Conservation (phyloP, 2,113 vertebrate genomes). For the Mustela lutreola region DNA sequence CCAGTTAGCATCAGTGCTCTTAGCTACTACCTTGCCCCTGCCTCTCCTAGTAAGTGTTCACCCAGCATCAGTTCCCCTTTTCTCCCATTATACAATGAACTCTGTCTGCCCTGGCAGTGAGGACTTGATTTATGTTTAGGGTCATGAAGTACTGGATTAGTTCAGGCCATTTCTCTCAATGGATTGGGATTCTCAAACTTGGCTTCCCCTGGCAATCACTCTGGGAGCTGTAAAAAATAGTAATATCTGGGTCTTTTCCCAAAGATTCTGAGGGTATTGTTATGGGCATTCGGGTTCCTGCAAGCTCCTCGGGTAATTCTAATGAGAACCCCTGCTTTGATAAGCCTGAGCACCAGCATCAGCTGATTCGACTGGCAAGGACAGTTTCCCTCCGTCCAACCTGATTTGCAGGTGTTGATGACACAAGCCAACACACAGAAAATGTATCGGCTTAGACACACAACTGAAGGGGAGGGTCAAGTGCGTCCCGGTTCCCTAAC, state of each 20-base stretch:
- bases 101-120: background rate
- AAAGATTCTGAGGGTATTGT: background rate
- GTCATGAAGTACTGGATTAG: background rate
- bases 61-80: background rate
- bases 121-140: background rate
- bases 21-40: accelerated
- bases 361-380: background rate
- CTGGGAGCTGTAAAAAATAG: background rate
- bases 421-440: background rate
- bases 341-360: background rate
- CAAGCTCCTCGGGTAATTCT: background rate
- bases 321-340: accelerated
- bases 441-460: background rate
- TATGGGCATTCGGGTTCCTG: too few species aligned
- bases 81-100: background rate
- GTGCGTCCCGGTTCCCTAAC: background rate
- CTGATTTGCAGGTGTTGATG: background rate
- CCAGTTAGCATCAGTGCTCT: background rate
- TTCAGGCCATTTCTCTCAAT: background rate
- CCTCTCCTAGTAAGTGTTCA: background rate
- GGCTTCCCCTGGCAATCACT: background rate
- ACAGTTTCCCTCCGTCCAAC: background rate
- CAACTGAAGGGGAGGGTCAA: background rate
- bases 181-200: background rate
- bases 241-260: background rate